Evolutionary conservation across 2,888 invertebrate genomes (phyloP).

Genomic region (Limnephilus marmoratus): DNA sequence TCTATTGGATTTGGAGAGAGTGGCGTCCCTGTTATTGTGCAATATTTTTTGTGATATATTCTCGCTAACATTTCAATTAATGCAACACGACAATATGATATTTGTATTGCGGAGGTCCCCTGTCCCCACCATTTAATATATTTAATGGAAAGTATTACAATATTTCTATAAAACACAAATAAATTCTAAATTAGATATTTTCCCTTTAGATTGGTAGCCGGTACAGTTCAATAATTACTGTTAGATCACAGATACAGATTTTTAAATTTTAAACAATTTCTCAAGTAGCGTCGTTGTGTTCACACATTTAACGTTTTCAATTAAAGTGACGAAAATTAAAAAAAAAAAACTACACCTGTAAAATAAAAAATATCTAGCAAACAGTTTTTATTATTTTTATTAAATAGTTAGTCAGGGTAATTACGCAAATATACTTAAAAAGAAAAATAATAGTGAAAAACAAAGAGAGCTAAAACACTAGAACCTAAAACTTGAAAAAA

Average conservation of each 20-base stretch:
- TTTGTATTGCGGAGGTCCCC: not conserved
- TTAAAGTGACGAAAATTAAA: conserved; percentile 5
- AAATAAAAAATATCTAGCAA: conserved; percentile 15
- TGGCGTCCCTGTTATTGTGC: conserved; percentile 38
- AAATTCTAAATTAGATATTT: conserved; percentile 60
- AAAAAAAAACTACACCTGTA: conserved; percentile 34
- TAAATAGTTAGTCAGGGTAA: conserved; percentile 65
- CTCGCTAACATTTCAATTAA: conserved; percentile 36
- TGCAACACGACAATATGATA: not conserved
- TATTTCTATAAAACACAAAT: conserved; percentile 26
- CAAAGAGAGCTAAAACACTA: conserved; percentile 51
- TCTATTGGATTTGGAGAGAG: not conserved
- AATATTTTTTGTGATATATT: conserved; percentile 54
- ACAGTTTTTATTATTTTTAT: conserved; percentile 52
- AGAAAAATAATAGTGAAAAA: conserved; percentile 60
- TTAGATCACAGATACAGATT: not conserved
- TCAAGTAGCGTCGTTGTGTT: conserved; percentile 24
- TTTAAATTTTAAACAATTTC: not conserved
- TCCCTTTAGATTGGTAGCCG: conserved; percentile 43
- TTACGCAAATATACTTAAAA: conserved; percentile 63
- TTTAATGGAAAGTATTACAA: conserved; percentile 49
- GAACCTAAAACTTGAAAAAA: conserved; percentile 33
- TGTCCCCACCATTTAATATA: not conserved
- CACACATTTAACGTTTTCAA: conserved; percentile 19
- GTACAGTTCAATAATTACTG: conserved; percentile 25